Evolutionary conservation across 2,888 invertebrate genomes (phyloP), one percentile per base, ranked within the genome.

Genomic region (Brenthis daphne): DNA sequence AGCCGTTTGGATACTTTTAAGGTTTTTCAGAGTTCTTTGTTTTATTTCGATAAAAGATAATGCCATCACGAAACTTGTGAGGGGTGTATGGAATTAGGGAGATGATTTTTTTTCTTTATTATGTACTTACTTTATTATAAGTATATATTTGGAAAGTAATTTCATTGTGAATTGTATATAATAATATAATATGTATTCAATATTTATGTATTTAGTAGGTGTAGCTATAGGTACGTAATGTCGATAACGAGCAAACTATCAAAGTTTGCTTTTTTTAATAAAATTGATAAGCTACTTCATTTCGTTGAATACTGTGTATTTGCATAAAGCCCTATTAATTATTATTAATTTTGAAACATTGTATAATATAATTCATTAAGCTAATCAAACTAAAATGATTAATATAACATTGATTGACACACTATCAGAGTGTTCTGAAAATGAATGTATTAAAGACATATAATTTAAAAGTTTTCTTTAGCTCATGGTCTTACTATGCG

Each of bases 21-120:
- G 71, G 72, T 76, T 77, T 78, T 77, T 79, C 78, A 80, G 77
- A 81, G 80, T 80, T 75, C 77, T 83, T 76, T 74, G 77, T 80
- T 79, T 82, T 80, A 75, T 81, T 80, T 77, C 79, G 86, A 88
- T 87, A 84, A 83, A 85, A 85, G 85, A 87, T 87, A 85, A 82
- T 79, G 74, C 75, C 78, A 80, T 81, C 82, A 77, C 77, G 77
- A 80, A 76, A 78, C 74, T 72, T 75, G 73, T 69, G 73, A 76
- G 73, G 69, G 68, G 60, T 69, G 67, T 64, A 60, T 65, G 64
- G 64, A 63, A 65, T 71, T 66, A 64, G 50, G 69, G 54, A 60
- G 68, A 57, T 65, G 33, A 56, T 24, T 58, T 57, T 68, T 20
- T 67, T 57, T 68, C 58, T 57, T 60, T 37, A 48, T 29, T 65